Base-by-base conservation (phyloP, 2,888 invertebrate genomes). In the Sinopyrophorus schimmeli region DNA sequence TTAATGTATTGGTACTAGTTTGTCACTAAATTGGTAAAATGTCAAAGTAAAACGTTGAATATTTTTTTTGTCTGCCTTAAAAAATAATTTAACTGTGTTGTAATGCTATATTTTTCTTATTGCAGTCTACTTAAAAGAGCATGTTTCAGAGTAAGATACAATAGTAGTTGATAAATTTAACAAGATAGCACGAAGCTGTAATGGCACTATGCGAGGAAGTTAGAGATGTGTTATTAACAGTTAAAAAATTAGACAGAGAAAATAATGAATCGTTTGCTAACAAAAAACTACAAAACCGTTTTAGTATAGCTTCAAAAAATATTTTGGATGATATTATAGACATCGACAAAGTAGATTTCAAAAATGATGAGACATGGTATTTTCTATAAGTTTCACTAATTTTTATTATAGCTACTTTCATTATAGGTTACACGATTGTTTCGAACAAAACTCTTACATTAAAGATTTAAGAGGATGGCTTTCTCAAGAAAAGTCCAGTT, bases 291-390 rank as follows among this genome's bases (percentile, higher is more conserved):
- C 5, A 10, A 14, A 15, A 28, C 16, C 20, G 28, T 16, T 17
- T 14, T 20, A n/a, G 23, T 7, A 23, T 4, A 7, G 6, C 7
- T 5, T 3, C 5, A 3, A 12, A 6, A 24, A 27, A 10, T 7
- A 4, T 44, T 11, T 14, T 38, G 7, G 53, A 57, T 68, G 78
- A 78, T 67, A 73, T 80, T 62, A 79, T 82, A 64, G 78, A 80
- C 74, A 74, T 81, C 68, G 76, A 76, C 67, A 72, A 77, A 61
- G 71, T 81, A 61, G 75, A 78, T 71, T 77, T 77, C 70, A 73
- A 74, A 53, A 76, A 80, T 71, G 76, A 79, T 67, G 80, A 81
- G 73, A 79, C 78, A 58, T 82, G 82, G 82, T 82, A 66, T 7
- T 23, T 32, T 74, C 78, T 61, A 43, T 32, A n/a, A n/a, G n/a